These are phyloP conservation scores for Drosophila dunni DNA, from an alignment of 1,140 invertebrate genomes.

Conservation along the genomic window DNA sequence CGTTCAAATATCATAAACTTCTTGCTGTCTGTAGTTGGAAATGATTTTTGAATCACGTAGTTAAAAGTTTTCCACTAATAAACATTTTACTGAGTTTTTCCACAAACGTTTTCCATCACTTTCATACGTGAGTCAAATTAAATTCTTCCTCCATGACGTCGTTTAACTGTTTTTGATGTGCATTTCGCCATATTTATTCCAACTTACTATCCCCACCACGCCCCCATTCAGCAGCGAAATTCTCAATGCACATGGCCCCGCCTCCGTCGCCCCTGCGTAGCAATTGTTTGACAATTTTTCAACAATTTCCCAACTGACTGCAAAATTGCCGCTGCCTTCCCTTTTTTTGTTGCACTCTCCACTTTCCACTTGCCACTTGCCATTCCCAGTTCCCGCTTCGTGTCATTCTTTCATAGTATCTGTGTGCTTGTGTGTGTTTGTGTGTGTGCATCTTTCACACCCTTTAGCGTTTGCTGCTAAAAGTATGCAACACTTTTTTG, in stretches of 20 bases:
- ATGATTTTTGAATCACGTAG: constrained; percentile 42
- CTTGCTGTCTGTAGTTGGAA: background rate
- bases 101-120: constrained; percentile 6
- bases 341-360: background rate
- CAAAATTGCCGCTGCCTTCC: constrained; percentile 32
- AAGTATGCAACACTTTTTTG: constrained; percentile 73
- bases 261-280: constrained; percentile 22
- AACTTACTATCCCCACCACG: constrained; percentile 16
- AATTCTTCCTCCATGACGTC: constrained; percentile 40
- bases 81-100: constrained; percentile 16
- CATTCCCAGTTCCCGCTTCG: constrained; percentile 36
- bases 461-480: constrained; percentile 62
- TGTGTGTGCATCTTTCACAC: constrained; percentile 73
- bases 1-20: constrained; percentile 18
- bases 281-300: constrained; percentile 82
- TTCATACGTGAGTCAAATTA: constrained; percentile 43
- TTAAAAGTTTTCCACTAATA: constrained; percentile 41
- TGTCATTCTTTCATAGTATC: constrained; percentile 17
- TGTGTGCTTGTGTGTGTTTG: constrained; percentile 25
- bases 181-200: constrained; percentile 32
- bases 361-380: background rate
- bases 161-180: constrained; percentile 44
- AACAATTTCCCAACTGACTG: constrained; percentile 71
- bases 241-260: constrained; percentile 18
- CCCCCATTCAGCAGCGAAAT: constrained; percentile 13